Evolutionary conservation across 2,797 vertebrate species (phyloP).

Genomic region (Caiman crocodilus): DNA sequence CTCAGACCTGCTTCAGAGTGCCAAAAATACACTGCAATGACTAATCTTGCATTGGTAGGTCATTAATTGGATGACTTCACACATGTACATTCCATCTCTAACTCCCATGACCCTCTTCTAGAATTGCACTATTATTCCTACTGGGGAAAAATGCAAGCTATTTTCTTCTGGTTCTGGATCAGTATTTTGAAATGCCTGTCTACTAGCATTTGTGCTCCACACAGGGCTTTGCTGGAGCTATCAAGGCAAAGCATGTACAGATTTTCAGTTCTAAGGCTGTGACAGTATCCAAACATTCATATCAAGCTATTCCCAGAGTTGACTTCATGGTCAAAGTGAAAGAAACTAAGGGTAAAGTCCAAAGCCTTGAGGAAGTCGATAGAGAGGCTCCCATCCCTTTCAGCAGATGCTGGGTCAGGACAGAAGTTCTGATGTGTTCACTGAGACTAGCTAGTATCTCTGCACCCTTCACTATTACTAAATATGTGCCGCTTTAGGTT

Average conservation of each 20-base stretch:
- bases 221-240: neutral
- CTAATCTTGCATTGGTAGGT: neutral
- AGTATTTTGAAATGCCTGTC: neutral
- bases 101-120: neutral
- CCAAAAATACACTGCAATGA: neutral
- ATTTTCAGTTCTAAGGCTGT: neutral
- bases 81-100: neutral
- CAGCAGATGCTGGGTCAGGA: neutral
- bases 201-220: neutral
- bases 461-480: neutral
- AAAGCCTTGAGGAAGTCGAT: neutral
- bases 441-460: neutral
- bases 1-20: neutral
- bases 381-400: neutral
- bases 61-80: neutral
- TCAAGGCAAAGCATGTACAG: neutral
- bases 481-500: neutral
- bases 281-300: neutral
- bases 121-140: neutral
- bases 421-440: fast-evolving
- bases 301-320: neutral
- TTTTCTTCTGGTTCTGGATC: neutral
- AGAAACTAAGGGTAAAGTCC: neutral
- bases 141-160: neutral
- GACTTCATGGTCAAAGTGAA: neutral